A percentile compares a stretch with the other conserved stretches of the same genome.
Conservation (phyloP, 2,113 vertebrate species). For the Spea multiplicata region DNA sequence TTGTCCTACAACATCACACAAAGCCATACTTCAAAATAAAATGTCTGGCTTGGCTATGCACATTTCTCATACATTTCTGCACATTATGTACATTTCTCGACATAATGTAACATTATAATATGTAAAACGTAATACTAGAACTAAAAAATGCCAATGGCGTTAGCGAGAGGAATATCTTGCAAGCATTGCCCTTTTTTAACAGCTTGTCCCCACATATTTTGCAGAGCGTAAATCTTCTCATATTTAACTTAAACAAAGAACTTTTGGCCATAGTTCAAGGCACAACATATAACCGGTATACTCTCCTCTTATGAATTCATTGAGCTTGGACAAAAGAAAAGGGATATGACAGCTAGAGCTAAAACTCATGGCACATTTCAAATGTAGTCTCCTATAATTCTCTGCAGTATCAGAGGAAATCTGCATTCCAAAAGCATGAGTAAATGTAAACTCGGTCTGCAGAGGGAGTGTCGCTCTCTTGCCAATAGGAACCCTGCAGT, state of each 20-base stretch:
- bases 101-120: no score
- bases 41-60: no score
- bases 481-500: slow-evolving; percentile 18
- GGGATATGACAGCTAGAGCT: not conserved
- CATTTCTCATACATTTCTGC: no score
- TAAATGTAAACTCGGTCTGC: slow-evolving; percentile 14
- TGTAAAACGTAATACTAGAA: no score
- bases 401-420: slow-evolving; percentile 18
- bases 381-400: slow-evolving; percentile 16
- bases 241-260: not conserved
- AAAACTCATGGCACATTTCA: slow-evolving; percentile 17
- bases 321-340: slow-evolving; percentile 6
- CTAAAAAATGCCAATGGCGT: no score
- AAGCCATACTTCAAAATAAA: no score
- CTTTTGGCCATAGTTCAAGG: slow-evolving; percentile 5
- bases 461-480: slow-evolving; percentile 14
- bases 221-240: not conserved
- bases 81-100: no score
- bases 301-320: not conserved
- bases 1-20: no score
- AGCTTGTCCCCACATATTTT: slow-evolving; percentile 10
- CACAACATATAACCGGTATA: slow-evolving; percentile 12
- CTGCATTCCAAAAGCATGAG: slow-evolving; percentile 39
- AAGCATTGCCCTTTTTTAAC: slow-evolving; percentile 12
- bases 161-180: no score